Evolutionary conservation across 2,113 vertebrate species (phyloP).

Genomic region (Ochotona princeps): DNA sequence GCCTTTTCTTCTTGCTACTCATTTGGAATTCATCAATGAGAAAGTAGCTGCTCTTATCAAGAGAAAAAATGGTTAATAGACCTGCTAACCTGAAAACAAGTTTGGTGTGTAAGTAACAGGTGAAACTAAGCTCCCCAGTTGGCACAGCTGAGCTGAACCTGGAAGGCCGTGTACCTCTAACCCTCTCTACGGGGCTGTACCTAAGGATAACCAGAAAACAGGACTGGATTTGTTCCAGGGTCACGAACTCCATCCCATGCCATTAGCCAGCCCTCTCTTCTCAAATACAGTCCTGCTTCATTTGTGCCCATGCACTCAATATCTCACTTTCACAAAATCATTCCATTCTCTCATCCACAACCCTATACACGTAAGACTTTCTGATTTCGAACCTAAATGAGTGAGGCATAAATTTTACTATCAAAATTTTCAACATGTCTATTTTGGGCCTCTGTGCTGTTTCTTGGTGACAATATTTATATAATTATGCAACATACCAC

Average conservation of each 20-base stretch:
- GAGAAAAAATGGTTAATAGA: neutral
- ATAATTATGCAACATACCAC: neutral
- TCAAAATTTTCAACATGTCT: neutral
- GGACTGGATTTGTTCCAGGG: neutral
- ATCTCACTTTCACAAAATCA: neutral
- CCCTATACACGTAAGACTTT: neutral
- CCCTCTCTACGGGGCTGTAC: conserved; percentile 66
- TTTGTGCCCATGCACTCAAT: neutral
- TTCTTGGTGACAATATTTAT: conserved; percentile 37
- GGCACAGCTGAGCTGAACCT: neutral
- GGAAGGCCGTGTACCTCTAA: conserved; percentile 23
- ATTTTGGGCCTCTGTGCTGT: neutral
- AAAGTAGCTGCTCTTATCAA: conserved; percentile 7
- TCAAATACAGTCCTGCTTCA: neutral
- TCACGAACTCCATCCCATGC: neutral
- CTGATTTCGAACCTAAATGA: conserved; percentile 26
- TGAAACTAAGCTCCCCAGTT: neutral
- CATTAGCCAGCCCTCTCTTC: conserved; percentile 4
- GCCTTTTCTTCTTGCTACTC: neutral
- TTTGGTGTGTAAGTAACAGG: conserved; percentile 7
- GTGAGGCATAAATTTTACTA: neutral
- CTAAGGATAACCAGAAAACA: neutral
- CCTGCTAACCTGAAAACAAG: neutral
- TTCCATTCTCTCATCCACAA: neutral
- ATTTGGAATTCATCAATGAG: conserved; percentile 6